Evolutionary conservation across 2,113 vertebrate species (phyloP).

Genomic region (Leptodactylus fuscus): DNA sequence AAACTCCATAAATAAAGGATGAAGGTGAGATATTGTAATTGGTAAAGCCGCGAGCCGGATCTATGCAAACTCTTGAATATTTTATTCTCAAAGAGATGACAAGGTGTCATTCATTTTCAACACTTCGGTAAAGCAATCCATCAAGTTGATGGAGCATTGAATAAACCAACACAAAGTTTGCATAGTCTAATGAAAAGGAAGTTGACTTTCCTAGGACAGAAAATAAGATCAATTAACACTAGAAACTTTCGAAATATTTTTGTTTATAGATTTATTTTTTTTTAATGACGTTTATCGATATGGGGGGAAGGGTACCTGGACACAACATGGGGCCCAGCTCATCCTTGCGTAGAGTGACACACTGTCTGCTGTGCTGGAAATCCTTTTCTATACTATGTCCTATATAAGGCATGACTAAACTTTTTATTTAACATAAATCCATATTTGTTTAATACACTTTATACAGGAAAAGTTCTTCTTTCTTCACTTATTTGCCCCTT

Average conservation of each 20-base stretch:
- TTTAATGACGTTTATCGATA: too few relatives aligned
- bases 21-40: constrained; percentile 32
- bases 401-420: too few relatives aligned
- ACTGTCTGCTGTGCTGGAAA: too few relatives aligned
- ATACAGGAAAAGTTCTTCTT: too few relatives aligned
- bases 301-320: too few relatives aligned
- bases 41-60: neutral
- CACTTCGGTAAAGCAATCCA: constrained; percentile 26
- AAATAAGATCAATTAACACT: neutral
- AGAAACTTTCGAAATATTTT: neutral
- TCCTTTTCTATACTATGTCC: too few relatives aligned
- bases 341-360: too few relatives aligned
- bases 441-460: too few relatives aligned
- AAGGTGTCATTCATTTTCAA: constrained; percentile 36
- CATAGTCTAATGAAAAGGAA: neutral
- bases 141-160: constrained; percentile 7
- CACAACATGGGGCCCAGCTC: too few relatives aligned
- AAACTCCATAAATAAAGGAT: constrained; percentile 38
- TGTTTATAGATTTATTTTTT: too few relatives aligned
- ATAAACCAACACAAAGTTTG: constrained; percentile 20
- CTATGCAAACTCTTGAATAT: constrained; percentile 39
- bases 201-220: neutral
- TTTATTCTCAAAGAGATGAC: constrained; percentile 31
- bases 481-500: too few relatives aligned
- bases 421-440: too few relatives aligned